phyloP scores from a whole-genome alignment of 2,888 invertebrate genomes.

The Melinaea menophilus region DNA sequence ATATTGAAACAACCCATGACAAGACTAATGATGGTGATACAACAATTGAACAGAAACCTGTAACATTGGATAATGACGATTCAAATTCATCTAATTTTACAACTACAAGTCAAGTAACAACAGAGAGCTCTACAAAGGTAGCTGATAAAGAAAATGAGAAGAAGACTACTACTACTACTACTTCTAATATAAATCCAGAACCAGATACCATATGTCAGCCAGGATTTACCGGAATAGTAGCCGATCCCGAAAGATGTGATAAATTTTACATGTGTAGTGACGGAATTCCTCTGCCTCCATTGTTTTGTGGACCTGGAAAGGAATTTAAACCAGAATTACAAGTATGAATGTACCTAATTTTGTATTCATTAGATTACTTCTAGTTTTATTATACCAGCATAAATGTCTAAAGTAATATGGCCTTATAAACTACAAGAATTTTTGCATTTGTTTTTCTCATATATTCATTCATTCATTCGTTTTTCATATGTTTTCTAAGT shows the following conservation, averaged over 20 bases:
- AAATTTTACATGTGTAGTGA: constrained; percentile 46
- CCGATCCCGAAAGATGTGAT: constrained; percentile 44
- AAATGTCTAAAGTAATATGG: too few relatives aligned
- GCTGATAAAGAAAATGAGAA: neutral
- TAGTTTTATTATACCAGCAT: too few relatives aligned
- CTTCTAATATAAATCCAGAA: neutral
- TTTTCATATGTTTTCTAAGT: too few relatives aligned
- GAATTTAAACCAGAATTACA: constrained; percentile 39
- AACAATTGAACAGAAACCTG: constrained; percentile 11
- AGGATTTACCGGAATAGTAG: constrained; percentile 38
- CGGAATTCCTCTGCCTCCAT: constrained; percentile 36
- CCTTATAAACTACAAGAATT: too few relatives aligned
- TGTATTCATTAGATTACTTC: neutral
- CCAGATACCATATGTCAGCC: constrained; percentile 15
- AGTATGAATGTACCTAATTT: constrained; percentile 29
- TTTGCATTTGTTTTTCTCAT: too few relatives aligned
- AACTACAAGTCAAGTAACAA: constrained; percentile 2
- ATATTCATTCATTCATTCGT: too few relatives aligned
- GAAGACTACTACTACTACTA: neutral
- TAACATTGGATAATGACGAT: neutral
- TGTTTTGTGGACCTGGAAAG: constrained; percentile 40
- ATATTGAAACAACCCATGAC: constrained; percentile 12
- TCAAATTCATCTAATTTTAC: neutral
- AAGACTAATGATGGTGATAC: constrained; percentile 1
- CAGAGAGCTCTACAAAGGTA: neutral